These are phyloP conservation scores for Podarcis lilfordi DNA, from an alignment of 2,797 vertebrate genomes.

Conservation along the genomic window DNA sequence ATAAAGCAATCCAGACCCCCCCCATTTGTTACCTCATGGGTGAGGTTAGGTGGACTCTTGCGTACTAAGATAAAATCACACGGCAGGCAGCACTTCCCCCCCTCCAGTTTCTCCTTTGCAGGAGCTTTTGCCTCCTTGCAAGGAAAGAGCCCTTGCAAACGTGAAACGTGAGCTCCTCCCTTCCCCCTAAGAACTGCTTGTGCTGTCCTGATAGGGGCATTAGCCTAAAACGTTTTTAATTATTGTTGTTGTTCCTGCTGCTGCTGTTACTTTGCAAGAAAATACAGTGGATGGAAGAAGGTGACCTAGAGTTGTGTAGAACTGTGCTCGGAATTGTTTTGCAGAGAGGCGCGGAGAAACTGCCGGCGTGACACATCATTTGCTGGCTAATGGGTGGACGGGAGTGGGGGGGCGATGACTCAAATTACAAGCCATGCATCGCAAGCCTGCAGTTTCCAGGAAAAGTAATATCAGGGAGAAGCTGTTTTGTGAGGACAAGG, in stretches of 20 bases:
- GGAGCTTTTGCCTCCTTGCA: neutral
- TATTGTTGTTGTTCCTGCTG: neutral
- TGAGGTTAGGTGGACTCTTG: neutral
- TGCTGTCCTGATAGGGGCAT: conserved; percentile 19
- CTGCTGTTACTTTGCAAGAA: neutral
- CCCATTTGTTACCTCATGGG: neutral
- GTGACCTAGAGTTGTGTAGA: neutral
- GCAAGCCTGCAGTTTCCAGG: neutral
- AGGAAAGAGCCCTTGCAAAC: neutral
- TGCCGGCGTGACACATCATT: neutral
- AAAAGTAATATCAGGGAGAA: neutral
- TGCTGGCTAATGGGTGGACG: neutral
- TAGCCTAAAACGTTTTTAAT: neutral
- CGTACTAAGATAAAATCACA: neutral
- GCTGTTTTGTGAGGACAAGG: neutral
- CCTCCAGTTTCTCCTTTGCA: neutral
- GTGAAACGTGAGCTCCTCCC: neutral
- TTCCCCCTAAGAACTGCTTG: neutral
- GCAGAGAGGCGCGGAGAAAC: neutral
- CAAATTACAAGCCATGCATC: neutral
- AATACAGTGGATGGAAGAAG: neutral
- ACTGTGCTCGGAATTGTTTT: neutral
- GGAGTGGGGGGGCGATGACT: neutral
- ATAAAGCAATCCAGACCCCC: neutral
- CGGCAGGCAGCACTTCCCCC: no score